Percentiles rank a stretch among this genome's conserved stretches.
phyloP scores from a whole-genome alignment of 2,888 invertebrate species.

The Aphodius granarius region DNA sequence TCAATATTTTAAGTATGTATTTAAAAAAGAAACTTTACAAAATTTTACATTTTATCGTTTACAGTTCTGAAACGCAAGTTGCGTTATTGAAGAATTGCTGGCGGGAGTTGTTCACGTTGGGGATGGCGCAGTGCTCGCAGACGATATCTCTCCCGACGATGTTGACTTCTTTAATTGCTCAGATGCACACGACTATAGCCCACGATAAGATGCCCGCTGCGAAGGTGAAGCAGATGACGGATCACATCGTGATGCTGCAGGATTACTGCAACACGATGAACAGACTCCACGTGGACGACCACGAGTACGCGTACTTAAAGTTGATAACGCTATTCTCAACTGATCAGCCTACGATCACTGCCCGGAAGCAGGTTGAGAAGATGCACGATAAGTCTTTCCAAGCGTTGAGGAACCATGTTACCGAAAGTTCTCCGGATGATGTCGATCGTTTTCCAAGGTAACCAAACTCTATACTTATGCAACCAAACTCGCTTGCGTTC shows the following conservation, averaged over 20 bases:
- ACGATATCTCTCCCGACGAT: constrained; percentile 78
- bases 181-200: constrained; percentile 73
- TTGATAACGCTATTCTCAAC: constrained; percentile 69
- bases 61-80: constrained; percentile 80
- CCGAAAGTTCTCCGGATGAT: constrained; percentile 53
- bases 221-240: constrained; percentile 70
- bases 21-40: neutral
- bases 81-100: constrained; percentile 84
- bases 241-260: constrained; percentile 80
- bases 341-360: constrained; percentile 58
- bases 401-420: constrained; percentile 58
- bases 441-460: constrained; percentile 60
- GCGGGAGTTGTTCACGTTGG: constrained; percentile 90
- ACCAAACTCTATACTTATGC: constrained; percentile 12
- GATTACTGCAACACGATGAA: constrained; percentile 73
- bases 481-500: neutral
- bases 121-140: constrained; percentile 83
- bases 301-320: constrained; percentile 87
- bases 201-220: constrained; percentile 77
- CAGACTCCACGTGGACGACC: constrained; percentile 73
- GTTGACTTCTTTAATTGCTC: constrained; percentile 78
- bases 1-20: constrained; percentile 70
- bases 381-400: constrained; percentile 66
- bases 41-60: constrained; percentile 38
- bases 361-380: constrained; percentile 59